Evolutionary conservation across 2,888 invertebrate genomes (phyloP).

Genomic region (Dynastes hyllus): DNA sequence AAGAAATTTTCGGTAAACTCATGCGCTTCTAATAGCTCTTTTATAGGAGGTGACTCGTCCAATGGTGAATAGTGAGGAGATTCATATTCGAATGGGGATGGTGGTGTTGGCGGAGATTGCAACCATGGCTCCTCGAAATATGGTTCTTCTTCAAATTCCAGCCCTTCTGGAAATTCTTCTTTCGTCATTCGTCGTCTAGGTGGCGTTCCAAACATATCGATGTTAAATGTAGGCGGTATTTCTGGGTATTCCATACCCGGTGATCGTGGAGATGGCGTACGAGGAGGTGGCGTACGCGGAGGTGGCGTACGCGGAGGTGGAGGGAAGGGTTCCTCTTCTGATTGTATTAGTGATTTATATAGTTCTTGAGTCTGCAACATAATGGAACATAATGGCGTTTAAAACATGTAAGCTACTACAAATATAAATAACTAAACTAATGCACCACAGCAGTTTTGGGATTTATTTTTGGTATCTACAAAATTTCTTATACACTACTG

Average conservation of each 20-base stretch:
- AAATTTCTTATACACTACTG: no score
- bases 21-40: slow-evolving; percentile 30
- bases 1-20: slow-evolving; percentile 43
- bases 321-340: slow-evolving; percentile 16
- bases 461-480: no score
- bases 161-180: slow-evolving; percentile 22
- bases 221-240: slow-evolving; percentile 9
- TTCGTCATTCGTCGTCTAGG: slow-evolving; percentile 8
- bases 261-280: neutral
- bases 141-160: slow-evolving; percentile 39
- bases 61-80: slow-evolving; percentile 31
- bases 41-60: slow-evolving; percentile 44
- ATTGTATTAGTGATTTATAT: slow-evolving; percentile 22
- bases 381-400: neutral
- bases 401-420: neutral
- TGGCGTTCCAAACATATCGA: neutral
- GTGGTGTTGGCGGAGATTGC: slow-evolving; percentile 41
- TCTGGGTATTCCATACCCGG: neutral
- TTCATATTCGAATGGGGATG: slow-evolving; percentile 43
- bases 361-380: slow-evolving; percentile 14
- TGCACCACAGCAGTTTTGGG: no score
- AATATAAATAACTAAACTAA: neutral
- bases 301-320: slow-evolving; percentile 1
- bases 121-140: slow-evolving; percentile 30
- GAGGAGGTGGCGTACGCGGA: neutral